These are phyloP conservation scores for Lemur catta DNA, from an alignment of 2,797 vertebrate genomes.

Conservation along the genomic window DNA sequence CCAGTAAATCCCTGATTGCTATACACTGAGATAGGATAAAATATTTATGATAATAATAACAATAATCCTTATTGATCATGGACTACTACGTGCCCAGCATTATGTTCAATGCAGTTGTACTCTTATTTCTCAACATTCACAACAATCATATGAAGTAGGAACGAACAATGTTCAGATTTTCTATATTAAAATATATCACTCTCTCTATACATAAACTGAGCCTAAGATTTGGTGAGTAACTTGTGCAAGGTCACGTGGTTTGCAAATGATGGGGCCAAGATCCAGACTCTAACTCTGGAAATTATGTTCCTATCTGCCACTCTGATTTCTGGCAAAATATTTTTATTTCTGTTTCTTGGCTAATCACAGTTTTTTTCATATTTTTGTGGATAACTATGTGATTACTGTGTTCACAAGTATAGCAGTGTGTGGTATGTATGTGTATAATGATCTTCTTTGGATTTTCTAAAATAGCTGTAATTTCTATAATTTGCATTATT, in stretches of 20 bases:
- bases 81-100: neutral
- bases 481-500: neutral
- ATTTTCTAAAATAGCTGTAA: slow-evolving; percentile 26
- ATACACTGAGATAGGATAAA: neutral
- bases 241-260: neutral
- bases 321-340: neutral
- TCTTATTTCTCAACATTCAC: neutral
- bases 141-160: neutral
- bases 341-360: neutral
- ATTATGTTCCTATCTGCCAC: neutral
- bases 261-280: neutral
- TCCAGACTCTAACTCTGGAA: neutral
- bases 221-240: neutral
- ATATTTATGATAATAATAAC: neutral
- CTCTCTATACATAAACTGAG: neutral
- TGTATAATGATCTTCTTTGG: neutral
- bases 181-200: neutral
- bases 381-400: neutral
- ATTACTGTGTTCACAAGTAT: neutral
- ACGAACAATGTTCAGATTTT: neutral
- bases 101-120: neutral
- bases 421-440: neutral
- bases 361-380: neutral
- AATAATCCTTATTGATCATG: neutral
- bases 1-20: neutral